These are phyloP conservation scores for Scotopteryx bipunctaria DNA, from an alignment of 2,888 invertebrate genomes.

Conservation along the genomic window DNA sequence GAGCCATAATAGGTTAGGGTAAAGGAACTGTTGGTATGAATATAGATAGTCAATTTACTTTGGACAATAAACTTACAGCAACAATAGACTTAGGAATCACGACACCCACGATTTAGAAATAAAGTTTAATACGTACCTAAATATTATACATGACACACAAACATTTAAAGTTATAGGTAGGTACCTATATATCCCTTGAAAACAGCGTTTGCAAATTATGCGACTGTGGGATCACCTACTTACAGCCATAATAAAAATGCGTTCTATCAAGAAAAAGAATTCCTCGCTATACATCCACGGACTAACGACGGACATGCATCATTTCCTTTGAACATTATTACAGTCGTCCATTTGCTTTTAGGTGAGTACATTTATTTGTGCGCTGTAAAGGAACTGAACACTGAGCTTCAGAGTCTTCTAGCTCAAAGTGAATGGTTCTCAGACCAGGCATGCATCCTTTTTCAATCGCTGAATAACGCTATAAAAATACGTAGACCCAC, in stretches of 20 bases:
- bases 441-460: neutral
- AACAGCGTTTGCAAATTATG: too few relatives aligned
- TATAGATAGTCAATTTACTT: slow-evolving; percentile 24
- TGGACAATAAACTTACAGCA: slow-evolving; percentile 16
- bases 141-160: too few relatives aligned
- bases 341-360: neutral
- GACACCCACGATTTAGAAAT: slow-evolving; percentile 1
- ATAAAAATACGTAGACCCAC: neutral
- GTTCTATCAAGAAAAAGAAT: neutral
- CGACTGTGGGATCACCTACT: too few relatives aligned
- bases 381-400: neutral
- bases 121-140: too few relatives aligned
- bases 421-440: slow-evolving; percentile 7
- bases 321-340: neutral
- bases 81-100: slow-evolving; percentile 22
- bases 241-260: too few relatives aligned
- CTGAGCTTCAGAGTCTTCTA: neutral
- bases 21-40: slow-evolving; percentile 5
- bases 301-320: neutral
- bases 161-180: too few relatives aligned
- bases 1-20: slow-evolving; percentile 21
- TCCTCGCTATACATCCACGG: neutral
- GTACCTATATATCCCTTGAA: too few relatives aligned
- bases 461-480: neutral
- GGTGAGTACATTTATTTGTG: too few relatives aligned